These are phyloP conservation scores for Nycticorax nycticorax DNA, from an alignment of 2,113 vertebrate genomes.

Conservation along the genomic window DNA sequence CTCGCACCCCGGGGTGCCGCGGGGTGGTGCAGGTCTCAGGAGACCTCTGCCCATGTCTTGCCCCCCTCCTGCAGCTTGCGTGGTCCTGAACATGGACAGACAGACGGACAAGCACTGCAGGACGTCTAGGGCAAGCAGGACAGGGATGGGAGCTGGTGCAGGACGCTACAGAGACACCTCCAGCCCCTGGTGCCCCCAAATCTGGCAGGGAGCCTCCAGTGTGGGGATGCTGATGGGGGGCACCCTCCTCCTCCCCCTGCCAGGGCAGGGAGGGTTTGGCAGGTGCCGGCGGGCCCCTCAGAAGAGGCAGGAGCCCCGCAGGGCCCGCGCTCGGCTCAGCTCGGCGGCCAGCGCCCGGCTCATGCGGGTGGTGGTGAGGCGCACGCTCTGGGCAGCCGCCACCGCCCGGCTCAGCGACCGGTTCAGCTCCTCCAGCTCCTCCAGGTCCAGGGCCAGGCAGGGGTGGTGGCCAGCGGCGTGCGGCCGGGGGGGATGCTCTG, in stretches of 20 bases:
- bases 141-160: too few species aligned
- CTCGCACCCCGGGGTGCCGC: fast-evolving
- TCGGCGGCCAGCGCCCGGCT: conserved; percentile 73
- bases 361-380: conserved; percentile 75
- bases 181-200: fast-evolving
- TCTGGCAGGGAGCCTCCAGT: fast-evolving
- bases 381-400: conserved; percentile 73
- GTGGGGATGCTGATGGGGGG: neutral
- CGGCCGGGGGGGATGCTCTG: neutral
- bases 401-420: conserved; percentile 74
- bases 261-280: neutral
- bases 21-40: neutral
- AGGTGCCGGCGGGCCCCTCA: neutral
- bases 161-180: neutral
- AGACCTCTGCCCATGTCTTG: fast-evolving
- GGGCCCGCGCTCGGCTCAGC: conserved; percentile 64
- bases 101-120: neutral
- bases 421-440: conserved; percentile 62
- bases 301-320: conserved; percentile 76
- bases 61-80: neutral
- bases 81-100: neutral
- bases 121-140: neutral
- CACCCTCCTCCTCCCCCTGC: neutral
- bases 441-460: conserved; percentile 30
- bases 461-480: neutral